Evolutionary conservation across 2,888 invertebrate genomes (phyloP).

Genomic region (Cantharis lateralis): DNA sequence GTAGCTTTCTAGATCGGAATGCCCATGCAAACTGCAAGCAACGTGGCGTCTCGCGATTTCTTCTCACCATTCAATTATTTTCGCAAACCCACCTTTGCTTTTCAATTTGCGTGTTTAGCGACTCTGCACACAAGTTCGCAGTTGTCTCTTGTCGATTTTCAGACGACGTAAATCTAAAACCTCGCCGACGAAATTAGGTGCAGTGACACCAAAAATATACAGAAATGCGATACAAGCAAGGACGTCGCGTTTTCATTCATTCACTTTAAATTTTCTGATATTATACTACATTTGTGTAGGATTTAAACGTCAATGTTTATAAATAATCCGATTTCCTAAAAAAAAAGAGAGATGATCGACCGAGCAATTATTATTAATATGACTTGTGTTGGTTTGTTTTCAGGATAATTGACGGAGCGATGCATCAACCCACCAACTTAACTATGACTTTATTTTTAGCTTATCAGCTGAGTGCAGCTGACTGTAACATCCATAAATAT

Average conservation of each 20-base stretch:
- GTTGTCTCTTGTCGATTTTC: not conserved
- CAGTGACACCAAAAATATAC: conserved; percentile 19
- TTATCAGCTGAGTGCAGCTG: not conserved
- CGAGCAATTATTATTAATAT: not conserved
- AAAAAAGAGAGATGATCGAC: not conserved
- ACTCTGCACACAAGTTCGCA: too few species aligned
- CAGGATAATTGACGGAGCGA: not conserved
- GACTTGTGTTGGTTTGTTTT: not conserved
- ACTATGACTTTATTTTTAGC: not conserved
- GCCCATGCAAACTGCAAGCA: conserved; percentile 16
- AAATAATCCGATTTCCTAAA: not conserved
- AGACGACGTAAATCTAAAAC: not conserved
- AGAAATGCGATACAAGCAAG: conserved; percentile 11
- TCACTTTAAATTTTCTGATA: not conserved
- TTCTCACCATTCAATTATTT: not conserved
- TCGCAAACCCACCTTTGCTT: not conserved
- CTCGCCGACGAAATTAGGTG: not conserved
- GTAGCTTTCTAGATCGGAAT: conserved; percentile 37
- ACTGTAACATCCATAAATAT: not conserved
- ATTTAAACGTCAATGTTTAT: not conserved
- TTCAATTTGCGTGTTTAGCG: not conserved
- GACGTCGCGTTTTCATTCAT: conserved; percentile 21
- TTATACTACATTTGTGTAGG: conserved; percentile 4
- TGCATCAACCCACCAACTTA: not conserved
- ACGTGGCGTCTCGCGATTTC: conserved; percentile 10